Conservation (phyloP, 2,888 invertebrate species). For the Sinotaia quadrata region DNA sequence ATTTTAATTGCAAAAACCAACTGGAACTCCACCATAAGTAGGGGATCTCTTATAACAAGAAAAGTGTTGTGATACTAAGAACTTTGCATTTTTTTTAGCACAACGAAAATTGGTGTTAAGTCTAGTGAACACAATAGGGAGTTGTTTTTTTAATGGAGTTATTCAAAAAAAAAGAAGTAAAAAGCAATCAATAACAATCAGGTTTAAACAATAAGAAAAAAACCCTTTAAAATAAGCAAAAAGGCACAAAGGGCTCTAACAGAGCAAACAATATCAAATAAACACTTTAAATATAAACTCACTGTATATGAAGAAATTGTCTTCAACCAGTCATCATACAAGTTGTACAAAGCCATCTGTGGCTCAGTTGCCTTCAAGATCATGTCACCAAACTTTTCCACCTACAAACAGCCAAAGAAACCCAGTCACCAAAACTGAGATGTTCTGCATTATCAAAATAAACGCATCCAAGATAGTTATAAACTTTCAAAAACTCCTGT, state of each 20-base stretch:
- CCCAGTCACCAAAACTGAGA: neutral
- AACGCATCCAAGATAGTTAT: too few relatives aligned
- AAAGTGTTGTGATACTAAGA: too few relatives aligned
- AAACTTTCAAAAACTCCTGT: too few relatives aligned
- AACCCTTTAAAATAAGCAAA: neutral
- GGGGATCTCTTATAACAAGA: too few relatives aligned
- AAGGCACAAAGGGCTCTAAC: neutral
- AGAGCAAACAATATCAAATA: neutral
- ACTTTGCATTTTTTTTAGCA: too few relatives aligned
- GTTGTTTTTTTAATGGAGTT: too few relatives aligned
- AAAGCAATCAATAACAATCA: neutral
- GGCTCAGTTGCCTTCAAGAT: conserved; percentile 99
- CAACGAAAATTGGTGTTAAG: too few relatives aligned
- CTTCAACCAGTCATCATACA: conserved; percentile 99
- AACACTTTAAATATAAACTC: conserved; percentile 39
- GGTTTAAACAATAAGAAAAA: neutral
- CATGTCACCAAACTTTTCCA: conserved; percentile 99
- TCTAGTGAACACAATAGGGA: too few relatives aligned
- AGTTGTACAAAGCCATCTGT: conserved; percentile 99
- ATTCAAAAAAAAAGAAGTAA: neutral
- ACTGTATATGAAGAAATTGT: conserved; percentile 98
- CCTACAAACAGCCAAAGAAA: conserved; percentile 52
- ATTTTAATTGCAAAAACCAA: too few relatives aligned
- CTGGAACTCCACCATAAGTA: too few relatives aligned
- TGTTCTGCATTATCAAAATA: too few relatives aligned